Evolutionary conservation across 2,113 vertebrate species (phyloP).

Genomic region (Hippocampus barbouri): DNA sequence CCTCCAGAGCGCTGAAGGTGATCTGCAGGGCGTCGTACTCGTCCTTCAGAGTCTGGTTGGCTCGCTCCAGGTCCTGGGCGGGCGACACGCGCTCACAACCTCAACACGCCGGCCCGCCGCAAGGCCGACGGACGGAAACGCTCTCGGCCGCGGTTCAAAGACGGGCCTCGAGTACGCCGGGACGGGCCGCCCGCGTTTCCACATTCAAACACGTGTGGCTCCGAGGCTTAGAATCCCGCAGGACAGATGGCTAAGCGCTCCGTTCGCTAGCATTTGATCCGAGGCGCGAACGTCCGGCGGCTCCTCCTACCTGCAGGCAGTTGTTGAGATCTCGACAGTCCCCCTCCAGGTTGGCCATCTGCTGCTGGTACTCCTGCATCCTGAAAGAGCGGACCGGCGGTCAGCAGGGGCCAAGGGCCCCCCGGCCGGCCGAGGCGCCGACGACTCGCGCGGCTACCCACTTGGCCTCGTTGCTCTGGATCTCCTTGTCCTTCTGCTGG

Average conservation of each 20-base stretch:
- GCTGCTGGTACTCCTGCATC: slow-evolving; percentile 86
- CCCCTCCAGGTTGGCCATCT: slow-evolving; percentile 79
- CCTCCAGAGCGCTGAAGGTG: slow-evolving; percentile 93
- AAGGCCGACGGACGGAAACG: too few relatives aligned
- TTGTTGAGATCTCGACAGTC: slow-evolving; percentile 84
- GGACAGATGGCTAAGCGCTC: too few relatives aligned
- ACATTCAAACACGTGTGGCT: too few relatives aligned
- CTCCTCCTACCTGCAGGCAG: slow-evolving; percentile 68
- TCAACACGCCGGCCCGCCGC: too few relatives aligned
- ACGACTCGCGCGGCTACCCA: slow-evolving; percentile 61
- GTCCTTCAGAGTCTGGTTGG: slow-evolving; percentile 95
- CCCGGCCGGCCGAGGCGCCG: neutral
- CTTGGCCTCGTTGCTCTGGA: slow-evolving; percentile 91
- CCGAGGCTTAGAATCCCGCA: too few relatives aligned
- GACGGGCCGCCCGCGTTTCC: too few relatives aligned
- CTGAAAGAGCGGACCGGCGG: slow-evolving; percentile 59
- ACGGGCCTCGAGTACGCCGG: too few relatives aligned
- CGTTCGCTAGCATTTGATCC: too few relatives aligned
- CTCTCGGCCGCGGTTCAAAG: too few relatives aligned
- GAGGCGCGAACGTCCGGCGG: too few relatives aligned
- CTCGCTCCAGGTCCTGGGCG: slow-evolving; percentile 82
- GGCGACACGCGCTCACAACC: neutral
- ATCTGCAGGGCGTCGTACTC: slow-evolving; percentile 98
- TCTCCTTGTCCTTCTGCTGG: slow-evolving; percentile 92
- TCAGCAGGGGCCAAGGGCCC: neutral